These are phyloP conservation scores for Pipistrellus pygmaeus DNA, from an alignment of 2,797 vertebrate species.

Conservation along the genomic window DNA sequence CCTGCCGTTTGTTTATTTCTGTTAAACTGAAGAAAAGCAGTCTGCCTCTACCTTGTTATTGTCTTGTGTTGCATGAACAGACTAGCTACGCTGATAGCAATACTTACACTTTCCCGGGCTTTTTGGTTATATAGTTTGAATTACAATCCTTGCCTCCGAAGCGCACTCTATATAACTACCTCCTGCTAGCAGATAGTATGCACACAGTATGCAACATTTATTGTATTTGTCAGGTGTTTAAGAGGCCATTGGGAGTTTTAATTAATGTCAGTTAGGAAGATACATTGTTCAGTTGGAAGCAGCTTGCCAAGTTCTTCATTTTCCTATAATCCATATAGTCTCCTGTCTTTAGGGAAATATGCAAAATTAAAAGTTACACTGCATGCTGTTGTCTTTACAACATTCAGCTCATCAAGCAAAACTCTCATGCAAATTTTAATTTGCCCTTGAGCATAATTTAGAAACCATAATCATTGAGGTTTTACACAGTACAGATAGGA, in stretches of 20 bases:
- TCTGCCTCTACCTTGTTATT: background rate
- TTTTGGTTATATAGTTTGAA: slow-evolving; percentile 79
- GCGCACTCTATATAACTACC: slow-evolving; percentile 81
- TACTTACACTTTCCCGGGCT: slow-evolving; percentile 73
- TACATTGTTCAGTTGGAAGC: slow-evolving; percentile 93
- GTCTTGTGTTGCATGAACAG: slow-evolving; percentile 53
- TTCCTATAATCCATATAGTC: slow-evolving; percentile 94
- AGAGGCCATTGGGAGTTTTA: slow-evolving; percentile 93
- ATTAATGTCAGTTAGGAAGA: slow-evolving; percentile 95
- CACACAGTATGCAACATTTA: slow-evolving; percentile 92
- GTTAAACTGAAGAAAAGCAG: slow-evolving; percentile 76
- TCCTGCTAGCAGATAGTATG: slow-evolving; percentile 87
- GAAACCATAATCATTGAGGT: slow-evolving; percentile 99
- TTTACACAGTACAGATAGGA: slow-evolving; percentile 92
- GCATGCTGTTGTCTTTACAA: slow-evolving; percentile 94
- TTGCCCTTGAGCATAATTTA: slow-evolving; percentile 99
- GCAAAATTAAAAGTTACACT: slow-evolving; percentile 95
- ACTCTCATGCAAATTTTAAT: slow-evolving; percentile 99
- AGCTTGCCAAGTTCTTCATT: slow-evolving; percentile 93
- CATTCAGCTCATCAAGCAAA: slow-evolving; percentile 94
- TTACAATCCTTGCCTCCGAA: slow-evolving; percentile 84
- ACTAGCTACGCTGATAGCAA: slow-evolving; percentile 74
- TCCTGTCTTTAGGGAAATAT: slow-evolving; percentile 93
- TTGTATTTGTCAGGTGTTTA: slow-evolving; percentile 95
- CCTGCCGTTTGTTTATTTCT: slow-evolving; percentile 54